A percentile compares a stretch with the other conserved stretches of the same genome.
Evolutionary conservation across 1,140 invertebrate species (phyloP).

Genomic region (Bathynomus jamesi): DNA sequence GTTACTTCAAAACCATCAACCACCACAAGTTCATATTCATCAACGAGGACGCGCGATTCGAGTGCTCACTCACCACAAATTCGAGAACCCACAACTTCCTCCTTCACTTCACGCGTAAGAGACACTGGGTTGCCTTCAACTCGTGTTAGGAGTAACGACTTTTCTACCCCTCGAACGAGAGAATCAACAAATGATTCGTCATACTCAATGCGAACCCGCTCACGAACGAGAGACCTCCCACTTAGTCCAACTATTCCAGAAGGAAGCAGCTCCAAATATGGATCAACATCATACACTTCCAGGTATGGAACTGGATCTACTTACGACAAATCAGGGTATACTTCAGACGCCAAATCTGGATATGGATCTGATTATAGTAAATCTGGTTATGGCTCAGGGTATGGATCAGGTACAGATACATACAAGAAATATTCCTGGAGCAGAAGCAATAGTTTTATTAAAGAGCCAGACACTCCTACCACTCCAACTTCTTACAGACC

Average conservation of each 20-base stretch:
- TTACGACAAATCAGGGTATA: slow-evolving; percentile 25
- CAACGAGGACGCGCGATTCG: not conserved
- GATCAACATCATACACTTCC: slow-evolving; percentile 19
- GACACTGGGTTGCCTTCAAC: not conserved
- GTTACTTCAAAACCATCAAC: not conserved
- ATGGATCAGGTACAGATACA: slow-evolving; percentile 24
- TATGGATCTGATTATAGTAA: slow-evolving; percentile 31
- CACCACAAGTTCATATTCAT: not conserved
- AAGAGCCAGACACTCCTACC: slow-evolving; percentile 16
- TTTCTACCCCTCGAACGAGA: not conserved
- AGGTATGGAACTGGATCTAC: slow-evolving; percentile 14
- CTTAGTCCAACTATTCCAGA: slow-evolving; percentile 10
- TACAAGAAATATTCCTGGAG: slow-evolving; percentile 24
- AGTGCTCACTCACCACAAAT: not conserved
- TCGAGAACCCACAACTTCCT: not conserved
- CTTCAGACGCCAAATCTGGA: slow-evolving; percentile 30
- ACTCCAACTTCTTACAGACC: slow-evolving; percentile 18
- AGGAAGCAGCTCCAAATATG: slow-evolving; percentile 1
- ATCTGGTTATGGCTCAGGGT: slow-evolving; percentile 30
- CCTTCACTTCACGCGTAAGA: not conserved
- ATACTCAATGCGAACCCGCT: not conserved
- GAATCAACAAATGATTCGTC: not conserved
- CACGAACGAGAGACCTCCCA: slow-evolving; percentile 12
- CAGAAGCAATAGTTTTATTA: slow-evolving; percentile 32
- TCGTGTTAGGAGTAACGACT: not conserved